Evolutionary conservation across 2,888 invertebrate genomes (phyloP).

Genomic region (Mellilla xanthometata): DNA sequence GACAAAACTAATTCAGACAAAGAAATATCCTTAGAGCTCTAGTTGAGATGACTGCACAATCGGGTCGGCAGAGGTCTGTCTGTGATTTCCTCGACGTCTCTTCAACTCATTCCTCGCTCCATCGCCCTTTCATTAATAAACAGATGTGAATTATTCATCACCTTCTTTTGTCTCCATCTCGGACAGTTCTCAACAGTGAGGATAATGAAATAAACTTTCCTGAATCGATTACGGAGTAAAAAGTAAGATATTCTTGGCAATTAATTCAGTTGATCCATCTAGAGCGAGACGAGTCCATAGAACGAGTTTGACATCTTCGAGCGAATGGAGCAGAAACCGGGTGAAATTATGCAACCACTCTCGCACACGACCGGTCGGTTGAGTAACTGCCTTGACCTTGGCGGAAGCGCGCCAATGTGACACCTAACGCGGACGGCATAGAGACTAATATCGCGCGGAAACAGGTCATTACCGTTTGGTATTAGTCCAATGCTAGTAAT

Average conservation of each 20-base stretch:
- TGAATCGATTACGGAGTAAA: constrained; percentile 11
- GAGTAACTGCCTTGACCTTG: constrained; percentile 73
- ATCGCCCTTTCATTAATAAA: neutral
- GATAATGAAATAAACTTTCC: constrained; percentile 14
- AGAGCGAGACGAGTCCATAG: constrained; percentile 13
- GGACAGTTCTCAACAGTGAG: constrained; percentile 11
- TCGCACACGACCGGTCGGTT: constrained; percentile 57
- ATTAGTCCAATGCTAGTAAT: constrained; percentile 74
- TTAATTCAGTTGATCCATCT: constrained; percentile 7
- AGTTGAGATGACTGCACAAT: too few species aligned
- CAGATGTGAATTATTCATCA: constrained; percentile 6
- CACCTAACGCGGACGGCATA: constrained; percentile 46
- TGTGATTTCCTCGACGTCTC: too few species aligned
- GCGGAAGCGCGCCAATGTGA: constrained; percentile 42
- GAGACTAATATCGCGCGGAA: constrained; percentile 52
- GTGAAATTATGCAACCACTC: constrained; percentile 61
- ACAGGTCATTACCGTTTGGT: constrained; percentile 70
- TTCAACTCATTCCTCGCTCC: neutral
- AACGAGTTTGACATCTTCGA: constrained; percentile 31
- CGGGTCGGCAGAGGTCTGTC: too few species aligned
- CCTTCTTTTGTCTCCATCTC: constrained; percentile 8
- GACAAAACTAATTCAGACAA: too few species aligned
- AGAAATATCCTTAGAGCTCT: too few species aligned
- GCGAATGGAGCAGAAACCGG: constrained; percentile 36
- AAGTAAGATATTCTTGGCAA: constrained; percentile 10